Conservation (phyloP, 2,888 invertebrate species). For the Escarpia spicata region DNA sequence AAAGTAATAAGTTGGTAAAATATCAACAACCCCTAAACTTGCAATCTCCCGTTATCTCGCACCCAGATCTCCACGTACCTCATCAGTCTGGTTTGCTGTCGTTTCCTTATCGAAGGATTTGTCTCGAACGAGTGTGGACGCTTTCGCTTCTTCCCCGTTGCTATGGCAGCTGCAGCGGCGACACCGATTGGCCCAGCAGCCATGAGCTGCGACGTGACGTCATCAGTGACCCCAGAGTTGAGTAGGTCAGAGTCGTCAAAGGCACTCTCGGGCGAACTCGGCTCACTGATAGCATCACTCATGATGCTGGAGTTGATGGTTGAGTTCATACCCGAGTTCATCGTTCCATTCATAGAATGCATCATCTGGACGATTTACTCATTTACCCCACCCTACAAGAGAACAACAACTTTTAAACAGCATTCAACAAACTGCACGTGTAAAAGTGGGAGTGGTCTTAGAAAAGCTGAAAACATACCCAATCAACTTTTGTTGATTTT, state of each 20-base stretch:
- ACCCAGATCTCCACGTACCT: slow-evolving; percentile 46
- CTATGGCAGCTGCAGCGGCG: slow-evolving; percentile 95
- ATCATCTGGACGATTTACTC: slow-evolving; percentile 25
- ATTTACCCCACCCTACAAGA: background rate
- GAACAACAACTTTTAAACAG: no score
- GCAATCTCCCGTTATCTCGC: no score
- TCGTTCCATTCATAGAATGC: slow-evolving; percentile 35
- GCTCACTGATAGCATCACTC: slow-evolving; percentile 62
- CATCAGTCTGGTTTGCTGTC: slow-evolving; percentile 92
- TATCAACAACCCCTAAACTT: no score
- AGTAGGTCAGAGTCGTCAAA: slow-evolving; percentile 83
- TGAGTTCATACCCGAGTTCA: slow-evolving; percentile 36
- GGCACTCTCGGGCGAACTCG: slow-evolving; percentile 64
- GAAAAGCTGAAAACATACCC: no score
- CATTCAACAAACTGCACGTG: no score
- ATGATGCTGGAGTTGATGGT: slow-evolving; percentile 57
- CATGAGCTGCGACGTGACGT: slow-evolving; percentile 94
- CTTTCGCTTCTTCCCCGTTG: slow-evolving; percentile 91
- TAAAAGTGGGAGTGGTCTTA: no score
- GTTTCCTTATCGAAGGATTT: slow-evolving; percentile 93
- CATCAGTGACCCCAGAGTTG: slow-evolving; percentile 87
- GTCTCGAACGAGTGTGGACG: slow-evolving; percentile 96
- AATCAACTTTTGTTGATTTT: no score
- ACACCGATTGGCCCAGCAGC: slow-evolving; percentile 92
- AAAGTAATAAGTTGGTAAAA: background rate